Conservation (phyloP, 1,140 invertebrate species). For the Philopotamus ludificatus region DNA sequence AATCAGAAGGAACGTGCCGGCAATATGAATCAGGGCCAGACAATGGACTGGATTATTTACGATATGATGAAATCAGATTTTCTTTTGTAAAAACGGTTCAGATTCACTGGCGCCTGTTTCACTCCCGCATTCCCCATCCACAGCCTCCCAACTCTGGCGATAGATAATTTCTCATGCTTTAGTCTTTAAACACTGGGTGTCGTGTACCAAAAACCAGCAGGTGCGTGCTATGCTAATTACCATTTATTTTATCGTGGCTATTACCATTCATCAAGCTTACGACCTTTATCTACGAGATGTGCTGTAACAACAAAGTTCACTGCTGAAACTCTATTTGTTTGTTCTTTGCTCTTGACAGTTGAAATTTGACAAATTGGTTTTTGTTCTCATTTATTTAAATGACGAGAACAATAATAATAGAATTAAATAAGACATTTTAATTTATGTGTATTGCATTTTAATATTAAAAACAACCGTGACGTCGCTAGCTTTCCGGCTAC, state of each 20-base stretch:
- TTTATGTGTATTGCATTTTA: too few relatives aligned
- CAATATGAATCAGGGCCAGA: not conserved
- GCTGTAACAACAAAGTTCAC: slow-evolving; percentile 23
- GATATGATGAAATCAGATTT: not conserved
- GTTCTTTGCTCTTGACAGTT: slow-evolving; percentile 7
- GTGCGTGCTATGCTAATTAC: slow-evolving; percentile 24
- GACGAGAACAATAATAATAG: too few relatives aligned
- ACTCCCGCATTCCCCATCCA: not conserved
- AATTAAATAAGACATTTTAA: too few relatives aligned
- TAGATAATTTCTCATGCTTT: slow-evolving; percentile 16
- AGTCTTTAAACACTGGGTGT: not conserved
- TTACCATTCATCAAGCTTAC: slow-evolving; percentile 25
- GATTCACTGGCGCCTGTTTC: not conserved
- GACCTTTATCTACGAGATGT: slow-evolving; percentile 21
- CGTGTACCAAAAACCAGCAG: not conserved
- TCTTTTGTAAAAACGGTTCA: not conserved
- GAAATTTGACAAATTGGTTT: slow-evolving; percentile 21
- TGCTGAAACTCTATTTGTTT: slow-evolving; percentile 23
- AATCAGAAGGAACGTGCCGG: not conserved
- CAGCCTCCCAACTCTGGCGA: not conserved
- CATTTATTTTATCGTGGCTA: slow-evolving; percentile 19
- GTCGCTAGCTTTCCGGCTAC: too few relatives aligned
- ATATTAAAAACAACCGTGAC: too few relatives aligned
- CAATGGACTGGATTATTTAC: not conserved
- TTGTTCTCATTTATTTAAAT: too few relatives aligned